These are phyloP conservation scores for Eurytoma adleriae DNA, from an alignment of 2,888 invertebrate genomes.

Conservation along the genomic window DNA sequence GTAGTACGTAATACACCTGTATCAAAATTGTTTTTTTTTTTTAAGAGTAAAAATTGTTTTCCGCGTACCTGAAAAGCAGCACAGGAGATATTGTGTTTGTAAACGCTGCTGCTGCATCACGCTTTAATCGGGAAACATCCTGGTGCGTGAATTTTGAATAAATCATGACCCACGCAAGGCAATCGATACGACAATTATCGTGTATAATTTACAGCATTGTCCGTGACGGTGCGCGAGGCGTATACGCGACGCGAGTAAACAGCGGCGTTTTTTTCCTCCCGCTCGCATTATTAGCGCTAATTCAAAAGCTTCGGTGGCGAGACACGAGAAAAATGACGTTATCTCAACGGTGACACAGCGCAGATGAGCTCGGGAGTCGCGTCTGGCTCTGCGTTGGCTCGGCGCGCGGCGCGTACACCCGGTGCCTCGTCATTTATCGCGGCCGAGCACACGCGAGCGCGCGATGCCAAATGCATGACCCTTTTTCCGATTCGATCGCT, in stretches of 20 bases:
- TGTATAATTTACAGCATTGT: constrained; percentile 43
- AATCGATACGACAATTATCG: constrained; percentile 42
- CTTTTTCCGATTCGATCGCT: constrained; percentile 26
- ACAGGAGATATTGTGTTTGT: background rate
- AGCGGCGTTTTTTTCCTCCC: background rate
- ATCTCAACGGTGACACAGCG: constrained; percentile 38
- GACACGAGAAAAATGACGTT: constrained; percentile 26
- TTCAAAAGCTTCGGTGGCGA: background rate
- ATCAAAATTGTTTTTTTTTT: background rate
- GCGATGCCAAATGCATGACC: constrained; percentile 30
- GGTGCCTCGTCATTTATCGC: constrained; percentile 32
- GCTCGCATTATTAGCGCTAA: constrained; percentile 4
- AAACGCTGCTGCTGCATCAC: background rate
- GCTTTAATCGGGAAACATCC: background rate
- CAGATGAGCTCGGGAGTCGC: constrained; percentile 19
- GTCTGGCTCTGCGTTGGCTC: background rate
- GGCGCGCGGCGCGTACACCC: background rate
- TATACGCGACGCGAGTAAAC: background rate
- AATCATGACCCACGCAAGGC: constrained; percentile 11
- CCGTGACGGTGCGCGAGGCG: background rate
- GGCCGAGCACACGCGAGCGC: constrained; percentile 2
- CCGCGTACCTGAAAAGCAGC: too few relatives aligned
- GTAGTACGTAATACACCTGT: background rate
- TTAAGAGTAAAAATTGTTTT: background rate
- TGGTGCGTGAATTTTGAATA: constrained; percentile 18